These are phyloP conservation scores for pig (Sus scrofa) DNA, from an alignment of 2,113 vertebrate species.

Conservation along the genomic window DNA sequence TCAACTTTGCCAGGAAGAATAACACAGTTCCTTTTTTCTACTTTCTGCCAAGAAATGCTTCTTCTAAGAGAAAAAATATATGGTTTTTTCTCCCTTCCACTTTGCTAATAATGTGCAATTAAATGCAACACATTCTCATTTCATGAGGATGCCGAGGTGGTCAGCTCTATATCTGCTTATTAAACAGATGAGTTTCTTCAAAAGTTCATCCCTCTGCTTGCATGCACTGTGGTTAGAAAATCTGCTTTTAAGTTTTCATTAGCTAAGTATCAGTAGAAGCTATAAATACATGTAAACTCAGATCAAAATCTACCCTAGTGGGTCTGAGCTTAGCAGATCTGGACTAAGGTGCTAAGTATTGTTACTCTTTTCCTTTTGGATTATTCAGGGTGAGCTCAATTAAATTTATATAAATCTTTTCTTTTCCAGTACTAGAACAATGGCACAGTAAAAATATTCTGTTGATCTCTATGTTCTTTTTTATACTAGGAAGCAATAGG, in stretches of 20 bases:
- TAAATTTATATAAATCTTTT: constrained; percentile 11
- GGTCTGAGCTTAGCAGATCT: not conserved
- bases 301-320: not conserved
- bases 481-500: not conserved
- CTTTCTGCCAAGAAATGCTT: constrained; percentile 7
- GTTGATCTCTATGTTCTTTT: not conserved
- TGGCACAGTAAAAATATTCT: constrained; percentile 23
- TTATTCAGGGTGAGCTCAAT: constrained; percentile 41
- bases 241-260: constrained; percentile 7
- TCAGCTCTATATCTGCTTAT: constrained; percentile 5
- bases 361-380: not conserved
- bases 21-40: not conserved
- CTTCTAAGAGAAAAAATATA: constrained; percentile 8
- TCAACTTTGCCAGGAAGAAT: not conserved
- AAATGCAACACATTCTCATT: not conserved
- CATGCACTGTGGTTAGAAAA: not conserved
- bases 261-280: not conserved
- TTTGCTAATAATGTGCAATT: not conserved
- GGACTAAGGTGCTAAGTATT: not conserved
- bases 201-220: not conserved
- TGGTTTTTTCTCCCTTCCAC: not conserved
- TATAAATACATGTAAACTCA: not conserved
- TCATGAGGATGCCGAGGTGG: not conserved
- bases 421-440: not conserved
- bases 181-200: not conserved